Conservation (phyloP, 1,140 invertebrate genomes). For the Drosophila willistoni region DNA sequence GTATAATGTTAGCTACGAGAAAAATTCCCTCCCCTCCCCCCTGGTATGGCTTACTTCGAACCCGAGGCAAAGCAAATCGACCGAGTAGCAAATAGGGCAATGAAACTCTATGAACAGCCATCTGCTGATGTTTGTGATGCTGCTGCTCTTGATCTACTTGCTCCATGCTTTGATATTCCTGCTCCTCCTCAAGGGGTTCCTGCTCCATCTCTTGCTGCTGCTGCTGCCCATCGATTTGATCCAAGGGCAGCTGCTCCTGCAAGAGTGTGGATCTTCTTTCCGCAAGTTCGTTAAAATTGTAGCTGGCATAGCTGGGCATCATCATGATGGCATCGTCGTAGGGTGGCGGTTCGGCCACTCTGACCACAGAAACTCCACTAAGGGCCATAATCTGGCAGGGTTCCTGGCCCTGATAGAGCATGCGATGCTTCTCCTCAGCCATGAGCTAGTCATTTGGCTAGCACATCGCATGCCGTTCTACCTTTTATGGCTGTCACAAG, state of each 20-base stretch:
- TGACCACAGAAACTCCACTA: too few relatives aligned
- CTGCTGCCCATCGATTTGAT: slow-evolving; percentile 13
- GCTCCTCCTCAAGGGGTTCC: too few relatives aligned
- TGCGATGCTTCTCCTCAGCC: slow-evolving; percentile 57
- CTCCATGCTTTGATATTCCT: too few relatives aligned
- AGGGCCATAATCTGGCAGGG: slow-evolving; percentile 16
- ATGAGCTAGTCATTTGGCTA: slow-evolving; percentile 41
- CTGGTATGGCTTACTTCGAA: slow-evolving; percentile 36
- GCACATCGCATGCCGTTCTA: neutral
- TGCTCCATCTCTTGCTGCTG: neutral
- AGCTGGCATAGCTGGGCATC: neutral
- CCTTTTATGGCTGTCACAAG: slow-evolving; percentile 20
- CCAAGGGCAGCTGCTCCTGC: slow-evolving; percentile 18
- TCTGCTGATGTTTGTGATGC: neutral
- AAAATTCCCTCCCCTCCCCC: too few relatives aligned
- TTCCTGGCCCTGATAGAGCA: slow-evolving; percentile 59
- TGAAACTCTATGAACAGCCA: neutral
- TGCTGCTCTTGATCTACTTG: neutral
- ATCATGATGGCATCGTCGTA: slow-evolving; percentile 48
- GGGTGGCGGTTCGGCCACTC: slow-evolving; percentile 33
- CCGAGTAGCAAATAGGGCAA: neutral
- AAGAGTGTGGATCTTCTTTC: neutral
- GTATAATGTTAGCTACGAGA: neutral
- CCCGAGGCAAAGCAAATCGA: slow-evolving; percentile 3
- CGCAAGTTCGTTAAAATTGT: neutral